Percentiles rank a stretch among this genome's conserved stretches.
phyloP scores from a whole-genome alignment of 1,140 invertebrate species.

The Thereuonema tuberculata region DNA sequence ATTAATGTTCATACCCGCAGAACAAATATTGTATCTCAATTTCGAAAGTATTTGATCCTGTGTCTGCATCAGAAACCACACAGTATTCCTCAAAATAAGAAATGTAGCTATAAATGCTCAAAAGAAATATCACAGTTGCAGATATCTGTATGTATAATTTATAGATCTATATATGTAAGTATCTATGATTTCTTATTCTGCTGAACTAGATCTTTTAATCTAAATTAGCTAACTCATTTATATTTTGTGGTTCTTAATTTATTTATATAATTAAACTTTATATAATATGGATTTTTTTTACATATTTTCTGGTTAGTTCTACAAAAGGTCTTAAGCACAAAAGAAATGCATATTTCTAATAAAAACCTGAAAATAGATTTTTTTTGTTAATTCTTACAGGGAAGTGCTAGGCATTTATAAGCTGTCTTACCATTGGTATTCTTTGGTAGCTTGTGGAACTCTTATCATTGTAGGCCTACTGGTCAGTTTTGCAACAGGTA shows the following conservation, averaged over 20 bases:
- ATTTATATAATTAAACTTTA: not conserved
- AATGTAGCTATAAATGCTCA: not conserved
- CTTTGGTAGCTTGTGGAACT: constrained; percentile 52
- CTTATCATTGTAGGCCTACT: constrained; percentile 54
- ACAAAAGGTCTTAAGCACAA: too few relatives aligned
- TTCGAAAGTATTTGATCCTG: not conserved
- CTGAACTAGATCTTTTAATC: too few relatives aligned
- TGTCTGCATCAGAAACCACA: not conserved
- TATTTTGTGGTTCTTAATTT: not conserved
- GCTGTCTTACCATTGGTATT: constrained; percentile 60
- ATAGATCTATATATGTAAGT: not conserved
- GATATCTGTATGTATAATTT: not conserved
- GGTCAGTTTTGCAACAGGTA: constrained; percentile 51
- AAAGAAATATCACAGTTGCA: not conserved
- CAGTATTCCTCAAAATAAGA: not conserved
- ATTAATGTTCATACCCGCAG: too few relatives aligned
- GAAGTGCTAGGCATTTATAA: constrained; percentile 37
- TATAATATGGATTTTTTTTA: not conserved
- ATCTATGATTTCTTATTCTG: too few relatives aligned
- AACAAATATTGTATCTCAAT: too few relatives aligned
- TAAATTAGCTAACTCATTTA: not conserved
- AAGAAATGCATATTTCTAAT: too few relatives aligned
- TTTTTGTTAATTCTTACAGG: constrained; percentile 4
- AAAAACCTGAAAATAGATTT: not conserved
- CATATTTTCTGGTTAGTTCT: too few relatives aligned